phyloP scores from a whole-genome alignment of 2,113 vertebrate genomes.

The Neogale vison region DNA sequence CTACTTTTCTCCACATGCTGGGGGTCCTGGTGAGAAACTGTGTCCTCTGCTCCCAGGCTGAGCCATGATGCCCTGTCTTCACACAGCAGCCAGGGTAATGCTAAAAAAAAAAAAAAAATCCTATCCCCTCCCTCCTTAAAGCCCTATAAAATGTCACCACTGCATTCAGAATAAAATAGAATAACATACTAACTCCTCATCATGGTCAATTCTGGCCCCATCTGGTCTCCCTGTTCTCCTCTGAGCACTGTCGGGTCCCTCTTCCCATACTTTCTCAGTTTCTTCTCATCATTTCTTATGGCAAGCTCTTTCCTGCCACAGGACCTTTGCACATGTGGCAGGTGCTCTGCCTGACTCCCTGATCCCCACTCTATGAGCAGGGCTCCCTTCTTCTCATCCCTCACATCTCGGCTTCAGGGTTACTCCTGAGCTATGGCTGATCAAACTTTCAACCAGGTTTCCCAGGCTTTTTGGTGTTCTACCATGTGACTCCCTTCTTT shows the following conservation, averaged over 20 bases:
- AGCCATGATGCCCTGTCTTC: accelerated
- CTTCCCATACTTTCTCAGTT: neutral
- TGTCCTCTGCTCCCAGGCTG: accelerated
- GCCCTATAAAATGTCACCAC: neutral
- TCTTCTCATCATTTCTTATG: neutral
- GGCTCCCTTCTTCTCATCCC: neutral
- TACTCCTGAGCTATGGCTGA: neutral
- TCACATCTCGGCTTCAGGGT: accelerated
- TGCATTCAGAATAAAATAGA: neutral
- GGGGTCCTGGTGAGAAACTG: neutral
- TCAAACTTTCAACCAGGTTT: accelerated
- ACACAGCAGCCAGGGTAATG: accelerated
- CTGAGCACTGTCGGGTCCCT: neutral
- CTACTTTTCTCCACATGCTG: neutral
- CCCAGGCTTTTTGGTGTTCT: accelerated
- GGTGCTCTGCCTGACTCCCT: neutral
- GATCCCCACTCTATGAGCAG: accelerated
- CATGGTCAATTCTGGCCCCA: accelerated
- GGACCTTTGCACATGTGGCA: neutral
- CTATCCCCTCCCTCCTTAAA: neutral
- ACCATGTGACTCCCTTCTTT: neutral
- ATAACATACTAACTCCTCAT: neutral
- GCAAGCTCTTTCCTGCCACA: neutral
- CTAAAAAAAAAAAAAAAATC: neutral
- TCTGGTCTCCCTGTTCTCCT: neutral